Base-by-base conservation (phyloP, 2,113 vertebrate genomes). In the Ibidorhyncha struthersii region DNA sequence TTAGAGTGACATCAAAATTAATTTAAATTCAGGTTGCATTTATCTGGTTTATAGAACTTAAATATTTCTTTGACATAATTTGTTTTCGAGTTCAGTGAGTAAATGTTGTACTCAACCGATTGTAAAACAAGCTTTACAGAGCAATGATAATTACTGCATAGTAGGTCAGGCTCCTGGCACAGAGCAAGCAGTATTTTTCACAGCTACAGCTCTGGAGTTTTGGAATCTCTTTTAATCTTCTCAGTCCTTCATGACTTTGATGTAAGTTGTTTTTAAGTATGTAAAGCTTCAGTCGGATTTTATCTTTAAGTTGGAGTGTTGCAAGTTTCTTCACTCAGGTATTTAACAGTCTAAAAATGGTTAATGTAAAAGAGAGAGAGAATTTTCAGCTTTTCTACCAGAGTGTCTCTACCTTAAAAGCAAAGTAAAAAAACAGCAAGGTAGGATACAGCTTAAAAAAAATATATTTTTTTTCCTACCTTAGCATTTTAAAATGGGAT, bases 71-170 rank as follows among this genome's bases (percentile, higher is more conserved):
- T 93, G 85, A 65, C 71, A 72, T 84, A 78, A 88, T 93, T 92
- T 95, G 38, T 84, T 90, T 96, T 97, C 90, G 76, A 81, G 67
- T 89, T 96, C 91, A 94, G 17, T 91, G 82, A 84, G 29, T 71
- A 92, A 90, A 61, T 82, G 79, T 74, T 86, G 22, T 65, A 86
- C 29, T 94, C 70, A 92, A 78, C 38, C 76, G 92, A 69, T 93
- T 94, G 86, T 71, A 89, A 97, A 96, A 65, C 32, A 94, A 81
- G 77, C 19, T 63, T 95, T 96, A 71, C 79, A 96, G 59, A 89
- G 78, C 79, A 67, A 14, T 17, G 43, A 56, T 96, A 86, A 94
- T 84, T 58, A 84, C 22, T 89, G 53, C 59, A 40, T 41, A 81
- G 78, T 56, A 82, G 76, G 82, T 93, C 83, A 94, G 86, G 34